Conservation (phyloP, 2,888 invertebrate species). For the Antitype chi region DNA sequence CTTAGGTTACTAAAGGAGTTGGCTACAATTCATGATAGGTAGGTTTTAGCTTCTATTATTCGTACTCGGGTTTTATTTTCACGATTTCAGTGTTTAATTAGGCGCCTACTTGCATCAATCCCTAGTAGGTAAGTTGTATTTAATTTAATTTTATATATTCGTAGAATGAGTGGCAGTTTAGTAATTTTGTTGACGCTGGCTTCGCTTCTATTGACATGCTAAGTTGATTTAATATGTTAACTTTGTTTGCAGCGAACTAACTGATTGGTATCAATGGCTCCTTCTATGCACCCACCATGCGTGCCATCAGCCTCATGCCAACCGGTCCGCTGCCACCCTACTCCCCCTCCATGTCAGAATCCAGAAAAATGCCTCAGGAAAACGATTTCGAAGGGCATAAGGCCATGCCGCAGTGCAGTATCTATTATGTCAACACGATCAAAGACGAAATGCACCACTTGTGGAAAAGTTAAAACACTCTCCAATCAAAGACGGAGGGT, state of each 20-base stretch:
- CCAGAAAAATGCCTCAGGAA: slow-evolving; percentile 82
- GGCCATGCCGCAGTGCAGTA: slow-evolving; percentile 83
- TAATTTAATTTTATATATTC: slow-evolving; percentile 57
- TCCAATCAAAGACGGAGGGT: slow-evolving; percentile 67
- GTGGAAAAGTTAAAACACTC: slow-evolving; percentile 74
- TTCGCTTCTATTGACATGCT: slow-evolving; percentile 74
- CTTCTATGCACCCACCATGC: slow-evolving; percentile 83
- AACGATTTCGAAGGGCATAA: slow-evolving; percentile 77
- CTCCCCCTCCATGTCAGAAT: slow-evolving; percentile 80
- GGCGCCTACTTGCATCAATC: slow-evolving; percentile 23
- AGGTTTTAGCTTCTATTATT: slow-evolving; percentile 8
- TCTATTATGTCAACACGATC: slow-evolving; percentile 83
- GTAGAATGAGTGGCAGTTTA: slow-evolving; percentile 77
- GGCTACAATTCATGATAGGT: slow-evolving; percentile 17
- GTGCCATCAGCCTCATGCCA: slow-evolving; percentile 83
- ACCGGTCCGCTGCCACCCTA: slow-evolving; percentile 83
- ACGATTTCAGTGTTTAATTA: slow-evolving; percentile 35
- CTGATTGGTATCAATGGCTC: slow-evolving; percentile 75
- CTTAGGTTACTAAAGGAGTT: slow-evolving; percentile 25
- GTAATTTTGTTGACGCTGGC: slow-evolving; percentile 74
- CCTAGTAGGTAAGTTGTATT: slow-evolving; percentile 68
- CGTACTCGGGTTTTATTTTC: slow-evolving; percentile 25
- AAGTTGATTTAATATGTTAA: slow-evolving; percentile 16
- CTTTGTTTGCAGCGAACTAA: slow-evolving; percentile 73
- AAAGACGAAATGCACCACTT: slow-evolving; percentile 75